phyloP scores from a whole-genome alignment of 2,113 vertebrate genomes.

The Plectropomus leopardus region DNA sequence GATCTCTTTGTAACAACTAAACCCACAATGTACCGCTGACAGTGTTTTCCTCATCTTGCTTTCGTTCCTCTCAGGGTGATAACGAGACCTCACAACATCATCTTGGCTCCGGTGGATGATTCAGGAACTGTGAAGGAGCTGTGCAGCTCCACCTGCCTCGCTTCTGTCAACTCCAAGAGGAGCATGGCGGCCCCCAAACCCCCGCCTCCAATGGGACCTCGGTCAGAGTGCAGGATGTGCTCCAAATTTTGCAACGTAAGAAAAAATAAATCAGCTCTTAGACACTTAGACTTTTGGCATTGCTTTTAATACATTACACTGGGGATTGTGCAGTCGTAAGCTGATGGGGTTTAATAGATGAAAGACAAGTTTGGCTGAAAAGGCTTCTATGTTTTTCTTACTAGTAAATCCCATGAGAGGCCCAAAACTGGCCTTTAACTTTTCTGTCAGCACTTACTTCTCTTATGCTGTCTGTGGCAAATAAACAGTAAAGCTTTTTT shows the following conservation, averaged over 20 bases:
- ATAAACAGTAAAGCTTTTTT: too few relatives aligned
- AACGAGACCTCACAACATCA: slow-evolving; percentile 43
- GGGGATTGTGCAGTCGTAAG: not conserved
- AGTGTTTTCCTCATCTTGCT: too few relatives aligned
- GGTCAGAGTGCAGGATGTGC: slow-evolving; percentile 47
- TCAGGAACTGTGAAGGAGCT: slow-evolving; percentile 48
- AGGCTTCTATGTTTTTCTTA: slow-evolving; percentile 1
- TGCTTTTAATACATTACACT: not conserved
- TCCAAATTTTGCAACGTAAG: slow-evolving; percentile 28
- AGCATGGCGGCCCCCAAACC: not conserved
- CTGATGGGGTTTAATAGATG: not conserved
- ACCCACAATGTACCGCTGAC: too few relatives aligned
- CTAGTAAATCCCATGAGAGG: not conserved
- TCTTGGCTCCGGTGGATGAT: slow-evolving; percentile 61
- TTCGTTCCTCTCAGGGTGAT: slow-evolving; percentile 28
- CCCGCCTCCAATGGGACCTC: not conserved
- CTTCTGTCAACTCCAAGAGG: slow-evolving; percentile 43
- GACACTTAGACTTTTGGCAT: not conserved
- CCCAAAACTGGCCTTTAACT: not conserved
- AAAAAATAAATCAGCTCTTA: not conserved
- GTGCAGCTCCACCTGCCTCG: slow-evolving; percentile 58
- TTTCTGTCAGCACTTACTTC: not conserved
- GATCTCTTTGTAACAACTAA: not conserved
- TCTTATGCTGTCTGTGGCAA: too few relatives aligned
- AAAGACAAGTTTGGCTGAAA: not conserved